These are phyloP conservation scores for Unio pictorum DNA, from an alignment of 2,888 invertebrate genomes.

Conservation along the genomic window DNA sequence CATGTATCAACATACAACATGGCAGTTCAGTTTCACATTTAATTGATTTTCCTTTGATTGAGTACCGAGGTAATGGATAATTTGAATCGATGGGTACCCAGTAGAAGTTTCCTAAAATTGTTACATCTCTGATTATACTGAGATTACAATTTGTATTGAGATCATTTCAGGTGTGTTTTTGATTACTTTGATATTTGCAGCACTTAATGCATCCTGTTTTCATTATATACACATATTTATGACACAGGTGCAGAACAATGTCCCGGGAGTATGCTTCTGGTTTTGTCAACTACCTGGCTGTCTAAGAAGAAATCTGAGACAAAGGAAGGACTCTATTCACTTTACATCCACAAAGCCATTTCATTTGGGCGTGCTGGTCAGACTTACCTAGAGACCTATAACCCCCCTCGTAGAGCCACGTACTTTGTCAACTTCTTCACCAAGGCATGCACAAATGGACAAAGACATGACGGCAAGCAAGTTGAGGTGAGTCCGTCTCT, in stretches of 20 bases:
- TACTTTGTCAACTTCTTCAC: constrained; percentile 38
- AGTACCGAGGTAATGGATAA: too few species aligned
- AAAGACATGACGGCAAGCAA: constrained; percentile 22
- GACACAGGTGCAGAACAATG: constrained; percentile 25
- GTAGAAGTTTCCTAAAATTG: too few species aligned
- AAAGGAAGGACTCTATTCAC: constrained; percentile 8
- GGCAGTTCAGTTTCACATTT: too few species aligned
- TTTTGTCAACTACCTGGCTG: constrained; percentile 36
- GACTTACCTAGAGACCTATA: constrained; percentile 29
- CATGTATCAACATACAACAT: too few species aligned
- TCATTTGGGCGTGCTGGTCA: constrained; percentile 24
- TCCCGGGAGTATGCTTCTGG: constrained; percentile 34
- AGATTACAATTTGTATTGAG: too few species aligned
- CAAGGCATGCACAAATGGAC: constrained; percentile 17
- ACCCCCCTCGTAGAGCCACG: constrained; percentile 30
- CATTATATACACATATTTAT: too few species aligned
- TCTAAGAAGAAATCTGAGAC: constrained; percentile 10
- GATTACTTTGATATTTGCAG: too few species aligned
- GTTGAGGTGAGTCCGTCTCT: constrained; percentile 8
- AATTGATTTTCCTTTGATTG: too few species aligned
- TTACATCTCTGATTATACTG: too few species aligned
- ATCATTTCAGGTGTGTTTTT: too few species aligned
- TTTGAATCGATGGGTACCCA: too few species aligned
- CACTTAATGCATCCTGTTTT: too few species aligned
- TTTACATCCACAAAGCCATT: constrained; percentile 36